Conservation (phyloP, 2,113 vertebrate genomes). For the Gallinago undulata region DNA sequence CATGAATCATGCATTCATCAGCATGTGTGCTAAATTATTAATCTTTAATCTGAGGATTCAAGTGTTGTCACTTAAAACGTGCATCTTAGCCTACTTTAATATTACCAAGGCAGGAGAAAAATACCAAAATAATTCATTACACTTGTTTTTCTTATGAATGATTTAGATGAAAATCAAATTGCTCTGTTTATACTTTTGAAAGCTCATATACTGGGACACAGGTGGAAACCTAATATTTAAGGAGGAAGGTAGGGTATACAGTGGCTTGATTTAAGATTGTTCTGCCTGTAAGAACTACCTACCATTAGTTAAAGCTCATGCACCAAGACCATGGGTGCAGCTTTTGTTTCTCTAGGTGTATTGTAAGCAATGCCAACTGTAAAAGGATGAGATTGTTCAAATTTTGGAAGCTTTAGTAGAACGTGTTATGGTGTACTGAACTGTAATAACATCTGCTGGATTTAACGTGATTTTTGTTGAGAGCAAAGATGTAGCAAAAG, state of each 20-base stretch:
- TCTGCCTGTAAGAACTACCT: background rate
- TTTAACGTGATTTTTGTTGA: background rate
- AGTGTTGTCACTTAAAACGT: background rate
- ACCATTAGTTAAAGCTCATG: background rate
- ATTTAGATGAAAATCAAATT: background rate
- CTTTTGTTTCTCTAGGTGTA: background rate
- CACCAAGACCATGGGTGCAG: background rate
- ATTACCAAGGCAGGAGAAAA: background rate
- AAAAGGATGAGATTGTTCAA: background rate
- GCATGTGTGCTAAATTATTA: constrained; percentile 43
- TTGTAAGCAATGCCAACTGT: background rate
- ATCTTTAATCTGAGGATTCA: constrained; percentile 31
- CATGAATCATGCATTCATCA: constrained; percentile 53
- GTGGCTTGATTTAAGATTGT: background rate
- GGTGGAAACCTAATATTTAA: background rate
- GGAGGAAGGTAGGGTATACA: background rate
- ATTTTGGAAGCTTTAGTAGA: background rate
- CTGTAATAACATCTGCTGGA: background rate
- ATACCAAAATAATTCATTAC: background rate
- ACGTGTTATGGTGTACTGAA: background rate
- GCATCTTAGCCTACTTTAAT: background rate
- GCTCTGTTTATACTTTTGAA: background rate
- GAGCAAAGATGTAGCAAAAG: background rate
- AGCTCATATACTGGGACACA: background rate
- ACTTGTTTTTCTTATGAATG: background rate